Base-by-base conservation (phyloP, 2,888 invertebrate species). In the Drosophila dives region DNA sequence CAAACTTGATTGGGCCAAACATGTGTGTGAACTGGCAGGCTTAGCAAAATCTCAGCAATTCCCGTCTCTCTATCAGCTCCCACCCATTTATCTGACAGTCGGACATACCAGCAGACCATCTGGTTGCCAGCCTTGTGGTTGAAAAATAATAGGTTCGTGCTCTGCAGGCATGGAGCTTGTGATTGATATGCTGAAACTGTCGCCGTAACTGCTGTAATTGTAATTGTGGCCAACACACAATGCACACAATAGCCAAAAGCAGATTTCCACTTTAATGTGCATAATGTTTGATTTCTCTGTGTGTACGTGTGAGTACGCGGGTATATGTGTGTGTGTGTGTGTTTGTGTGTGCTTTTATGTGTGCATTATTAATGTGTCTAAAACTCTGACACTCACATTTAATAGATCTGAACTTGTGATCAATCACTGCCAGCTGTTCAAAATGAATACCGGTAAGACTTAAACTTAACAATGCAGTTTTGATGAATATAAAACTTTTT, bases 151-250 rank as follows among this genome's bases (percentile, higher is more conserved):
- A 84, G 75, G 77, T 85, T 89, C 75, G 79, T 80, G 77, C 71
- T 72, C 75, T 51, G 75, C 69, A 65, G 87, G 73, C 87, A 79
- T 71, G 53, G 64, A 51, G 58, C 71, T 68, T 70, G 77, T 81
- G 89, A 87, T 86, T 87, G 89, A 89, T 89, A 84, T 84, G 77
- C 85, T 75, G 68, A 75, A 78, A 86, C 70, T 80, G 86, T 78
- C 63, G 49, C 69, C 64, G 69, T 78, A 64, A 60, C 72, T 61
- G 40, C 45, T 68, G 29, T 45, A 45, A 45, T 54, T 77, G 75
- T 77, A 74, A 78, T 74, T 65, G 79, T 69, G 65, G 54, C 59
- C 61, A 63, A 59, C 42, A 56, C 36, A 61, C 72, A 64, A 53
- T 40, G 40, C 33, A 20, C 45, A 55, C 64, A 64, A 64, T 73